Evolutionary conservation across 1,140 invertebrate genomes (phyloP).

Genomic region (Asbolus verrucosus): DNA sequence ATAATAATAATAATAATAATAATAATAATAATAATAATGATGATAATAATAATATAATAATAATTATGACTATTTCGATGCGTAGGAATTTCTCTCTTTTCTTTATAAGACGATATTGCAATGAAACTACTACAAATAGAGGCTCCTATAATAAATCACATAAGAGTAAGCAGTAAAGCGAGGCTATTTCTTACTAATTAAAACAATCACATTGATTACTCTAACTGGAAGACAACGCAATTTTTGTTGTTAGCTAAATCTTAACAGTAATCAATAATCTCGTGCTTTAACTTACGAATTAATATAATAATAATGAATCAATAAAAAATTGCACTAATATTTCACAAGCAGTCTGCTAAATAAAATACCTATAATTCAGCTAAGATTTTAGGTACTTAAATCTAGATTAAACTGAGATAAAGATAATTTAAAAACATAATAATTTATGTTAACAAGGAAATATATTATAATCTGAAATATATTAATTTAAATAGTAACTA

Average conservation of each 20-base stretch:
- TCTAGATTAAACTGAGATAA: conserved; percentile 41
- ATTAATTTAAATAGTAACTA: conserved; percentile 51
- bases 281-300: conserved; percentile 37
- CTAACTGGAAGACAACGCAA: conserved; percentile 53
- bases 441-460: conserved; percentile 47
- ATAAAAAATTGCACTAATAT: conserved; percentile 46
- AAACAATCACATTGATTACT: conserved; percentile 45
- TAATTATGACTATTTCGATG: conserved; percentile 37
- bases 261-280: conserved; percentile 37
- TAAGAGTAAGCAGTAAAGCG: conserved; percentile 36
- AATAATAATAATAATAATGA: no score
- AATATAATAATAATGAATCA: conserved; percentile 15
- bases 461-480: conserved; percentile 55
- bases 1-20: no score
- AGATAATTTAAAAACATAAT: conserved; percentile 49
- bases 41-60: no score
- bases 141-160: conserved; percentile 25
- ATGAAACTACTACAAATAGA: conserved; percentile 34
- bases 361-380: conserved; percentile 16
- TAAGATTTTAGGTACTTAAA: conserved; percentile 42
- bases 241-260: conserved; percentile 51
- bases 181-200: conserved; percentile 29
- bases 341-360: conserved; percentile 41
- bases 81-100: conserved; percentile 25
- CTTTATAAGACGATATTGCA: conserved; percentile 22